Conservation (phyloP, 2,888 invertebrate species). For the Nemotelus nigrinus region DNA sequence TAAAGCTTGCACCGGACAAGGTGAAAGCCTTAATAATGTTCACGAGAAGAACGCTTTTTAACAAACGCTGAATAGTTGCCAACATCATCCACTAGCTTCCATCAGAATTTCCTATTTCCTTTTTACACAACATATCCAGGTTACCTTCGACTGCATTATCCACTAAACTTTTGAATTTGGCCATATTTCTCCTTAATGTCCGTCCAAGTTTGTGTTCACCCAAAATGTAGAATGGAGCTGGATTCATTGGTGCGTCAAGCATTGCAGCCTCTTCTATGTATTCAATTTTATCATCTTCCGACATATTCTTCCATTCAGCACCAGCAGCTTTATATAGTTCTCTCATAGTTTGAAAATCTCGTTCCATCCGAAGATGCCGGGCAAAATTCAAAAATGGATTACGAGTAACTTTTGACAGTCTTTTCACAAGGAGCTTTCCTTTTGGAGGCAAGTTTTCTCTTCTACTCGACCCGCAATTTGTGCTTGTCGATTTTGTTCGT, state of each 20-base stretch:
- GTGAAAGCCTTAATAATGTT: too few species aligned
- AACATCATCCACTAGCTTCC: too few species aligned
- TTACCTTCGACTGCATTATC: slow-evolving; percentile 26
- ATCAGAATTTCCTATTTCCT: neutral
- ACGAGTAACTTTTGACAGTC: slow-evolving; percentile 5
- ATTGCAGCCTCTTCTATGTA: slow-evolving; percentile 1
- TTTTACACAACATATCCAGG: neutral
- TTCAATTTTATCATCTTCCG: neutral
- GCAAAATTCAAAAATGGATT: slow-evolving; percentile 35
- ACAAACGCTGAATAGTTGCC: too few species aligned
- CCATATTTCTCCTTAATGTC: slow-evolving; percentile 13
- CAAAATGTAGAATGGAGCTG: slow-evolving; percentile 15
- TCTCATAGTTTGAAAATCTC: slow-evolving; percentile 21
- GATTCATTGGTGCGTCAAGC: neutral
- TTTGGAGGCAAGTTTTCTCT: neutral
- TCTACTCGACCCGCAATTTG: too few species aligned
- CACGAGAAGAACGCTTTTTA: too few species aligned
- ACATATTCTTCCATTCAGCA: slow-evolving; percentile 16
- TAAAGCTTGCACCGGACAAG: too few species aligned
- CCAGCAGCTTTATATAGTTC: slow-evolving; percentile 14
- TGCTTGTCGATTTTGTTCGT: too few species aligned
- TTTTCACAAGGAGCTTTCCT: slow-evolving; percentile 13
- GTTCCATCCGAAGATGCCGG: slow-evolving; percentile 28
- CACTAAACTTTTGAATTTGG: slow-evolving; percentile 9
- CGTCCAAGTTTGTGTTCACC: slow-evolving; percentile 25